Percentiles rank a stretch among this genome's conserved stretches.
These are phyloP conservation scores for Gobiocypris rarus DNA, from an alignment of 2,113 vertebrate species.

Conservation along the genomic window DNA sequence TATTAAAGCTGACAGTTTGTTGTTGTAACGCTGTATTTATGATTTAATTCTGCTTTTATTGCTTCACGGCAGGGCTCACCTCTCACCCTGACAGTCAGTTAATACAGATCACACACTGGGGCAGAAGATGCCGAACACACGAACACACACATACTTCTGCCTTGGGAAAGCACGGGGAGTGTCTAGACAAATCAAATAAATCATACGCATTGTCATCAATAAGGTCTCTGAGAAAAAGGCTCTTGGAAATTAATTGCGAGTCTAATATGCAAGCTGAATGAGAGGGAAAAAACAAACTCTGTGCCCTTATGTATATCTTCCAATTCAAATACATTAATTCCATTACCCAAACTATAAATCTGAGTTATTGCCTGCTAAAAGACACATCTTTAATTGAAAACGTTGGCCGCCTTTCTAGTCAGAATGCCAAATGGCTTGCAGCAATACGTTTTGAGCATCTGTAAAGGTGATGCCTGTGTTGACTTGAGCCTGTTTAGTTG, in stretches of 20 bases:
- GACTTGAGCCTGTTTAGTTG: conserved; percentile 30
- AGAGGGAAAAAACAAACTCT: neutral
- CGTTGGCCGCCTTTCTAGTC: conserved; percentile 25
- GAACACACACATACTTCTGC: conserved; percentile 11
- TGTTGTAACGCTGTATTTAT: conserved; percentile 34
- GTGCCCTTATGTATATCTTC: conserved; percentile 9
- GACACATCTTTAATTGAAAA: conserved; percentile 44
- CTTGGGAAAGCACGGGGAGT: conserved; percentile 46
- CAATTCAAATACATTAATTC: conserved; percentile 37
- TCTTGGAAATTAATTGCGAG: conserved; percentile 24
- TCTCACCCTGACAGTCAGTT: conserved; percentile 28
- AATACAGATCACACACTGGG: conserved; percentile 23
- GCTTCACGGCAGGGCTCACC: conserved; percentile 5
- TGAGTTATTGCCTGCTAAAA: conserved; percentile 42
- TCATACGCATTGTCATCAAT: conserved; percentile 39
- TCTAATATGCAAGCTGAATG: neutral
- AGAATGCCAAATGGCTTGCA: conserved; percentile 24
- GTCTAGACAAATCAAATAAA: conserved; percentile 48
- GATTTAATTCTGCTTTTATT: conserved; percentile 36
- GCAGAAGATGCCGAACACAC: conserved; percentile 1
- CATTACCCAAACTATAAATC: conserved; percentile 43
- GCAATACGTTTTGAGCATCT: conserved; percentile 19
- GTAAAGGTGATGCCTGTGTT: conserved; percentile 21
- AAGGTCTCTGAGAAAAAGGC: conserved; percentile 30
- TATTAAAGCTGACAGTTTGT: conserved; percentile 33